phyloP scores from a whole-genome alignment of 2,797 vertebrate genomes.

The Atherinosoma microstoma region DNA sequence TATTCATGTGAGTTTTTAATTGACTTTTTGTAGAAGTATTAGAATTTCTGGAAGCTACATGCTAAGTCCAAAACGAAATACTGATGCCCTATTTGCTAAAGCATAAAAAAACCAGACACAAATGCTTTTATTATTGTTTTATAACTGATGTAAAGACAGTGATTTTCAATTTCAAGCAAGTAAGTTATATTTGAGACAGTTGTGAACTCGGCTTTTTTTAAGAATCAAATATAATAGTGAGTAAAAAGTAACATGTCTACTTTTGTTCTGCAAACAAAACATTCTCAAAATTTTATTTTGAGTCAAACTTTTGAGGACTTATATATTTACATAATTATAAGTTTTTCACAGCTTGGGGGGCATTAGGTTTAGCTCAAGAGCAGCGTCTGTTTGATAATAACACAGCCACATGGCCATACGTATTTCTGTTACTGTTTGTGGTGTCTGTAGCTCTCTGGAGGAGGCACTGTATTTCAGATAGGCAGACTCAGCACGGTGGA shows the following conservation, averaged over 20 bases:
- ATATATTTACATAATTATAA: too few species aligned
- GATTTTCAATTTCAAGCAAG: neutral
- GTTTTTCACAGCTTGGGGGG: neutral
- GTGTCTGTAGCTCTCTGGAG: constrained; percentile 77
- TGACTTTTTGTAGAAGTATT: neutral
- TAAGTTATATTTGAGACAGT: neutral
- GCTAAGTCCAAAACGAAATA: neutral
- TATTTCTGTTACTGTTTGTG: constrained; percentile 62
- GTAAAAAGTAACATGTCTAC: neutral
- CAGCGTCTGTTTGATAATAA: neutral
- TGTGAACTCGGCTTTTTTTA: neutral
- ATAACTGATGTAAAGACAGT: neutral
- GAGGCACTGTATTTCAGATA: constrained; percentile 83
- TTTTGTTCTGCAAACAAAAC: neutral
- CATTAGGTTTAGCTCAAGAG: neutral
- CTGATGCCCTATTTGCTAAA: constrained; percentile 8
- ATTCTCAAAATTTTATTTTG: neutral
- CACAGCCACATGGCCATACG: constrained; percentile 22
- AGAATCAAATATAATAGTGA: neutral
- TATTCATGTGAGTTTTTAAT: neutral
- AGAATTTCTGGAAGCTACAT: neutral
- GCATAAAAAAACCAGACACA: too few species aligned
- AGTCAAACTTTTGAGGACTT: neutral
- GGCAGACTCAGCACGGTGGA: constrained; percentile 94
- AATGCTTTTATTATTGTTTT: neutral